These are phyloP conservation scores for Didymodactylos carnosus DNA, from an alignment of 2,888 invertebrate genomes.

Conservation along the genomic window DNA sequence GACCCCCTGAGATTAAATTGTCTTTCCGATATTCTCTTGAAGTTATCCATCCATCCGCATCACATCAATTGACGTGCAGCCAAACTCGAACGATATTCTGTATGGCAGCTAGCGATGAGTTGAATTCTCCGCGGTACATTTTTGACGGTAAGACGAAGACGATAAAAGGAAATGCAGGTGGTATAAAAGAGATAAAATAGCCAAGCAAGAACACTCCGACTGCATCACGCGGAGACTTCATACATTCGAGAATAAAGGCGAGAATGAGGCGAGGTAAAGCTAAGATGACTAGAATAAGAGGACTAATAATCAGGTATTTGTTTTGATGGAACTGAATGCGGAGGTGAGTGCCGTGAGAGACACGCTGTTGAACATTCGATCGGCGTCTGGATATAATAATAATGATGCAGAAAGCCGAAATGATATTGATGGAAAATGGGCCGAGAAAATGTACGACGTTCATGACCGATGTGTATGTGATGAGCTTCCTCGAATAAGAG, in stretches of 20 bases:
- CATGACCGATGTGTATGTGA: neutral
- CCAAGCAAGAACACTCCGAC: neutral
- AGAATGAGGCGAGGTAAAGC: neutral
- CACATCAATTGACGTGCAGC: no score
- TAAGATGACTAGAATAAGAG: neutral
- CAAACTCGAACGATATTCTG: no score
- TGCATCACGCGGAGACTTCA: neutral
- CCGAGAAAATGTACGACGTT: neutral
- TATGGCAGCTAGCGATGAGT: no score
- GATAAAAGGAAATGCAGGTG: neutral
- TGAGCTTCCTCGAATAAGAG: neutral
- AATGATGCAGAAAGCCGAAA: neutral
- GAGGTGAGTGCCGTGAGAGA: neutral
- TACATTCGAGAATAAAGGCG: neutral
- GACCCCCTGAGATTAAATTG: no score
- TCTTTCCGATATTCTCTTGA: no score
- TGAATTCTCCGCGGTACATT: neutral
- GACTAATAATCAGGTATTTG: neutral
- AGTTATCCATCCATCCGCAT: no score
- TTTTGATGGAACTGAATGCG: neutral
- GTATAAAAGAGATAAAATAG: neutral
- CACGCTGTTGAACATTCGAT: neutral
- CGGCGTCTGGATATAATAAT: neutral
- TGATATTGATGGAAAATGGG: neutral
- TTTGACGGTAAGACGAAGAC: neutral